Evolutionary conservation across 2,888 invertebrate genomes (phyloP).

Genomic region (Orthonevra nobilis): DNA sequence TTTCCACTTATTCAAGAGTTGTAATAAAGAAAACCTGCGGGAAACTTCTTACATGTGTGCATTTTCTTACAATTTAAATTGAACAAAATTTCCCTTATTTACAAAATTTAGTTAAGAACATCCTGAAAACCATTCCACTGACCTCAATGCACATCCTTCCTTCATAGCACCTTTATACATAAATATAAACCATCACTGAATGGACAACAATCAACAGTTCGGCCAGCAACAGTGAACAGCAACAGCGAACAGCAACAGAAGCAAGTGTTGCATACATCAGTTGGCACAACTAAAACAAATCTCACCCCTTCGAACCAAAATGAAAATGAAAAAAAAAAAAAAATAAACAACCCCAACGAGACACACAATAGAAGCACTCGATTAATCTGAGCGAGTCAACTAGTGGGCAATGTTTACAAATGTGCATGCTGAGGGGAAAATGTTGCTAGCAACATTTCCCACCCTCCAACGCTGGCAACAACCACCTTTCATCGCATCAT

Average conservation of each 20-base stretch:
- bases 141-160: too few relatives aligned
- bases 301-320: constrained; percentile 44
- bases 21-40: too few relatives aligned
- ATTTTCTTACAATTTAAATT: too few relatives aligned
- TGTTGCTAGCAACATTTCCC: constrained; percentile 61
- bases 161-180: too few relatives aligned
- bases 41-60: too few relatives aligned
- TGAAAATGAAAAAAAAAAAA: constrained; percentile 15
- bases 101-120: too few relatives aligned
- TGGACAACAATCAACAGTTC: constrained; percentile 60
- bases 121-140: too few relatives aligned
- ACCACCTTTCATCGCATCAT: background rate
- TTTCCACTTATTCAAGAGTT: too few relatives aligned
- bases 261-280: constrained; percentile 55
- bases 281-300: constrained; percentile 34
- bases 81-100: too few relatives aligned
- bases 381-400: constrained; percentile 69
- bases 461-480: constrained; percentile 1
- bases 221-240: constrained; percentile 50
- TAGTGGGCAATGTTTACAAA: constrained; percentile 61
- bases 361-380: constrained; percentile 38
- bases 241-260: constrained; percentile 59
- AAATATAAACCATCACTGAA: constrained; percentile 5
- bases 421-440: constrained; percentile 48
- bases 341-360: constrained; percentile 44